phyloP scores from a whole-genome alignment of 2,888 invertebrate species.

The Oligia strigilis region DNA sequence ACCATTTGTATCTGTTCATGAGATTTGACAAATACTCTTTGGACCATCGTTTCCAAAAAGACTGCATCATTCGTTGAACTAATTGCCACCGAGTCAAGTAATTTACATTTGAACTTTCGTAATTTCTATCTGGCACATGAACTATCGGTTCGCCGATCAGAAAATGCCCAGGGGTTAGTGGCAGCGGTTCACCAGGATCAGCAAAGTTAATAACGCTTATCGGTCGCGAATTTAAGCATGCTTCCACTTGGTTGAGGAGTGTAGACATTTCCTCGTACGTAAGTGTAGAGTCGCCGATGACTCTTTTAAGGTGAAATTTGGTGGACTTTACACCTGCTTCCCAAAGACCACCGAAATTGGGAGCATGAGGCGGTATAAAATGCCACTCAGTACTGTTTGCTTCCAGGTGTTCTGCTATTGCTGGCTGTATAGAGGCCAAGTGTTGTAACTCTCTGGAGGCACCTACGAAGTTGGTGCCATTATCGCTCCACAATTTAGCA shows the following conservation, averaged over 20 bases:
- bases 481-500: slow-evolving; percentile 7
- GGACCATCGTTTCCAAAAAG: slow-evolving; percentile 17
- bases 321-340: neutral
- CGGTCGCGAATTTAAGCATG: slow-evolving; percentile 4
- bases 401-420: slow-evolving; percentile 2
- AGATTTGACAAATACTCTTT: slow-evolving; percentile 25
- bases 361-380: slow-evolving; percentile 6
- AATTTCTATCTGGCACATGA: neutral
- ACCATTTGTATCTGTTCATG: slow-evolving; percentile 22
- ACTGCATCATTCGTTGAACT: neutral
- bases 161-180: neutral
- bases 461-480: neutral
- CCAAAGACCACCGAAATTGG: slow-evolving; percentile 10
- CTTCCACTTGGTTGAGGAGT: slow-evolving; percentile 7
- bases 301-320: neutral
- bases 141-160: slow-evolving; percentile 9
- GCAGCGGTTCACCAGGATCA: slow-evolving; percentile 13
- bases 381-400: slow-evolving; percentile 9
- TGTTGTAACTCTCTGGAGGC: slow-evolving; percentile 4
- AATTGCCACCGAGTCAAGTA: slow-evolving; percentile 20
- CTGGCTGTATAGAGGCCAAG: neutral
- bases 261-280: slow-evolving; percentile 3
- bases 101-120: neutral
- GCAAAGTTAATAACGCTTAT: neutral
- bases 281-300: neutral